Conservation (phyloP, 2,888 invertebrate species). For the Sthenelais limicola region DNA sequence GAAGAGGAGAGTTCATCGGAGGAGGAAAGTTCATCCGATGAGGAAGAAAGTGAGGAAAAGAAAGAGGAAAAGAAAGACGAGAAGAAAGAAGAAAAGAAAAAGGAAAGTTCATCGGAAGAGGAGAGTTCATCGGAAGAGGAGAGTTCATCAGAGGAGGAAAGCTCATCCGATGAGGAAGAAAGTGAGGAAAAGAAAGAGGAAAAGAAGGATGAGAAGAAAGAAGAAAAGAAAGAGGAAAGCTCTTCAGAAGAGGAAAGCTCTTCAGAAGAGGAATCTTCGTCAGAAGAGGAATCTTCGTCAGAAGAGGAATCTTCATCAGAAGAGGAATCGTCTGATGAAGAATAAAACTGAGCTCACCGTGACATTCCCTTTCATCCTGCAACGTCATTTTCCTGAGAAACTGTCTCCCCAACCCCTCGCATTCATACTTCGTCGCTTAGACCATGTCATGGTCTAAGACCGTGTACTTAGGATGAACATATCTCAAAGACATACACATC, state of each 20-base stretch:
- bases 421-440: too few species aligned
- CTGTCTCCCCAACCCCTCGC: too few species aligned
- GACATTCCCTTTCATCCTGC: too few species aligned
- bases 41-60: not conserved
- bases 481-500: too few species aligned
- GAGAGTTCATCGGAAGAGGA: conserved; percentile 7
- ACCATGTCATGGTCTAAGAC: too few species aligned
- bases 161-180: conserved; percentile 7
- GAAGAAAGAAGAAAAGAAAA: conserved; percentile 20
- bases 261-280: too few species aligned
- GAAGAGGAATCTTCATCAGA: conserved; percentile 1
- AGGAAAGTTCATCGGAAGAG: conserved; percentile 10
- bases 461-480: too few species aligned
- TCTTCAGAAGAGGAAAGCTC: not conserved
- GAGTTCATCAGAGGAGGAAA: conserved; percentile 5
- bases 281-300: conserved; percentile 14
- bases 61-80: conserved; percentile 27
- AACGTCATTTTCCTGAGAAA: too few species aligned
- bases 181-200: not conserved
- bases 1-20: not conserved
- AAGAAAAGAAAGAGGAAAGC: conserved; percentile 24
- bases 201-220: conserved; percentile 2
- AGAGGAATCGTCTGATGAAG: not conserved
- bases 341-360: conserved; percentile 1
- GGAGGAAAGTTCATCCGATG: not conserved